Conservation (phyloP, 1,140 invertebrate genomes). For the Calosoma granatense region DNA sequence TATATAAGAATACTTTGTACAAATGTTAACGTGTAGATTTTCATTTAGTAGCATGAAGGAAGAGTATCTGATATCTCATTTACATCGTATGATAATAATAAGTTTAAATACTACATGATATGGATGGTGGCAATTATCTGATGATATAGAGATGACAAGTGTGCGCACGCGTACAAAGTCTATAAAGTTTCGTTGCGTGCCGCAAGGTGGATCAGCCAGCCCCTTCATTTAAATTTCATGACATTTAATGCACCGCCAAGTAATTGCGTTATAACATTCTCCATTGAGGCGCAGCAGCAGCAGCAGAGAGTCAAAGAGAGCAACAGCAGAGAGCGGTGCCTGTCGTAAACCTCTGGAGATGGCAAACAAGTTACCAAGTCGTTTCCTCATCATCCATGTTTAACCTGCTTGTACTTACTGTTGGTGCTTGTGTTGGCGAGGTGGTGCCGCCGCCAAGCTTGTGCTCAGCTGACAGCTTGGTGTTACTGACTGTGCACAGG, state of each 20-base stretch:
- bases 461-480: too few relatives aligned
- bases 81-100: too few relatives aligned
- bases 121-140: too few relatives aligned
- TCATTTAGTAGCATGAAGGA: too few relatives aligned
- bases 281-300: neutral
- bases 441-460: too few relatives aligned
- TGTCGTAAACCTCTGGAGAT: neutral
- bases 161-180: too few relatives aligned
- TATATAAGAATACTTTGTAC: too few relatives aligned
- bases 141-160: too few relatives aligned
- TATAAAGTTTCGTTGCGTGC: neutral
- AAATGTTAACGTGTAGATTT: too few relatives aligned
- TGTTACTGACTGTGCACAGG: neutral
- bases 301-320: neutral
- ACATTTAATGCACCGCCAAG: constrained; percentile 5
- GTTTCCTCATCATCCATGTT: neutral
- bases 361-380: constrained; percentile 4
- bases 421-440: too few relatives aligned
- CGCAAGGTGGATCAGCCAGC: neutral
- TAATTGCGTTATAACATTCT: constrained; percentile 2
- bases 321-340: neutral
- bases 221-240: constrained; percentile 9
- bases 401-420: neutral
- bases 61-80: too few relatives aligned
- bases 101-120: too few relatives aligned